A percentile compares a stretch with the other conserved stretches of the same genome.
Conservation (phyloP, 2,888 invertebrate species). For the Lasioglossum marginatum region DNA sequence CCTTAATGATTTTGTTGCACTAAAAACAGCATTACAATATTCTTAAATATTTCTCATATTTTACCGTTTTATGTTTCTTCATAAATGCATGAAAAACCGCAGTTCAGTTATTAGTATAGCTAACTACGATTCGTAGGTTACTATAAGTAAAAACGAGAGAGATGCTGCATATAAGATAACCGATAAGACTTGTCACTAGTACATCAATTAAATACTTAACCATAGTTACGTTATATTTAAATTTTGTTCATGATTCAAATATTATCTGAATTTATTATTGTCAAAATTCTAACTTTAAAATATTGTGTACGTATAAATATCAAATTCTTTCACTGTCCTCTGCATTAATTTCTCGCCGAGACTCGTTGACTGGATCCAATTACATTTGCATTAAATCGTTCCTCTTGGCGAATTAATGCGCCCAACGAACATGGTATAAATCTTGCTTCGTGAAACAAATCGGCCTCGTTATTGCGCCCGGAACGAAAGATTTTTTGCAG, state of each 20-base stretch:
- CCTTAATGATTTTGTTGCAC: too few species aligned
- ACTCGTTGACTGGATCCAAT: constrained; percentile 49
- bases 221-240: neutral
- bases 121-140: too few species aligned
- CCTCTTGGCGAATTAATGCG: constrained; percentile 31
- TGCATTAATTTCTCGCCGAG: neutral
- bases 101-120: too few species aligned
- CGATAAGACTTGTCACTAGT: neutral
- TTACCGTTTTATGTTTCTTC: too few species aligned
- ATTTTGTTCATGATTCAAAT: neutral
- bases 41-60: too few species aligned
- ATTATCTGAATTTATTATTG: neutral
- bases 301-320: neutral
- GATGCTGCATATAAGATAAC: too few species aligned
- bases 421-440: constrained; percentile 29
- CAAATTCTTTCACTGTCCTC: neutral
- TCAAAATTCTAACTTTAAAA: neutral
- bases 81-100: too few species aligned
- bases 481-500: neutral
- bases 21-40: too few species aligned
- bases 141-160: too few species aligned
- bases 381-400: constrained; percentile 58
- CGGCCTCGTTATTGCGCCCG: constrained; percentile 22
- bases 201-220: neutral
- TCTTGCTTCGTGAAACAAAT: constrained; percentile 19